Base-by-base conservation (phyloP, 2,113 vertebrate species). In the Trematomus loennbergii region DNA sequence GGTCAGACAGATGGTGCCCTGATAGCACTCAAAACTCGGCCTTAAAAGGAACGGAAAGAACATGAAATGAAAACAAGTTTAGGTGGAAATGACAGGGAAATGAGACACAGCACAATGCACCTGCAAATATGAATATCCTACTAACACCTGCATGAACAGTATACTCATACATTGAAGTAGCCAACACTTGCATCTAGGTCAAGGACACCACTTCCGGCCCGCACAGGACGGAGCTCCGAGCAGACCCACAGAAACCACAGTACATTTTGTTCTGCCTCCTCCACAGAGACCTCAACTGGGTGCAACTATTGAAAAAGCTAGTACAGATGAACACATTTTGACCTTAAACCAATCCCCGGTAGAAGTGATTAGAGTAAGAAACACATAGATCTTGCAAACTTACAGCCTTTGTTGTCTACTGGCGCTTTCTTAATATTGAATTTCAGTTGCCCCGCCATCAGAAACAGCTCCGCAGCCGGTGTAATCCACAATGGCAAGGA, bases 381-480 rank as follows among this genome's bases (percentile, higher is more conserved):
- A 29, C 29, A 29, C 29, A 29, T 29, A 29, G 29, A 29, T 4
- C 29, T 29, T 22, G 15, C 8, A 67, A 72, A 92, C 91, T 92
- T 79, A 93, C 91, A 90, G 75, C 61, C 15, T 65, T 68, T 90
- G 83, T 76, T 45, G 58, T 59, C 36, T 43, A 22, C 46, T 29
- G 52, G 46, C 45, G 73, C n/a, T 63, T 62, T 78, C 61, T 9
- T 88, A 70, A 22, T 69, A 67, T 66, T 46, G 48, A 1, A 63
- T 67, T 33, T 82, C 46, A 1, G 60, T 69, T 59, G 40, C 17
- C 75, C 82, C 60, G 87, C 90, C 91, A 92, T 92, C 62, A 67
- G 55, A 66, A n/a, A 63, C 67, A 52, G 53, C 55, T 29, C 74
- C 33, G 3, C 20, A 5, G 5, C 22, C 5, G 9, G 9, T 54